A percentile compares a stretch with the other conserved stretches of the same genome.
phyloP scores from a whole-genome alignment of 2,888 invertebrate species.

The Acronicta psi region DNA sequence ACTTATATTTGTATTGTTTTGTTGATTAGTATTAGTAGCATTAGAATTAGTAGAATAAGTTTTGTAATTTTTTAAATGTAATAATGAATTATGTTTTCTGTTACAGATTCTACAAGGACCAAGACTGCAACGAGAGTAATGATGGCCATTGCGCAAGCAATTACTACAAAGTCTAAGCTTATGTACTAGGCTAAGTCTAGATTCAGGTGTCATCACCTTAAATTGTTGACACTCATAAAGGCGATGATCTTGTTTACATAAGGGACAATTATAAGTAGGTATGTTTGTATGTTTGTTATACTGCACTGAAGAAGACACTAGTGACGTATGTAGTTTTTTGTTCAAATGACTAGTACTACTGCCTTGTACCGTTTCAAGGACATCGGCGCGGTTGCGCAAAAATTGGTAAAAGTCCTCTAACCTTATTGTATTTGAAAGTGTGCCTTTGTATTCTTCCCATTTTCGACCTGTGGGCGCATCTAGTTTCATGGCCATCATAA shows the following conservation, averaged over 20 bases:
- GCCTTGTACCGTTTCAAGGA: neutral
- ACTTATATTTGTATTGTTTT: neutral
- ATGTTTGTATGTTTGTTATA: neutral
- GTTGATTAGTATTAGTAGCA: neutral
- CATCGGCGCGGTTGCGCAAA: neutral
- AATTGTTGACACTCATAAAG: conserved; percentile 3
- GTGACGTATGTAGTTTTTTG: neutral
- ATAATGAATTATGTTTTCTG: neutral
- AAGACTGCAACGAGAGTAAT: neutral
- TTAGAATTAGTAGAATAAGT: neutral
- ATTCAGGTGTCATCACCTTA: conserved; percentile 1
- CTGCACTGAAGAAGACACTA: conserved; percentile 1
- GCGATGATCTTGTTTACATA: conserved; percentile 1
- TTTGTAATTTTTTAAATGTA: neutral
- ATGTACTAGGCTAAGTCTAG: neutral
- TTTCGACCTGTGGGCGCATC: neutral
- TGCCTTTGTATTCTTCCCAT: conserved; percentile 1
- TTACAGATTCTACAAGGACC: neutral
- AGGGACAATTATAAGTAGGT: neutral
- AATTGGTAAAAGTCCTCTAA: conserved; percentile 1
- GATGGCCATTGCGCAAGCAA: neutral
- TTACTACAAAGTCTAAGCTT: neutral
- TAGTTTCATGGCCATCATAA: neutral
- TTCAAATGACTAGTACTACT: neutral
- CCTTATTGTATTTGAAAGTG: neutral